Evolutionary conservation across 2,888 invertebrate genomes (phyloP), one percentile per base, ranked within the genome.

Genomic region (Drymonia ruficornis): DNA sequence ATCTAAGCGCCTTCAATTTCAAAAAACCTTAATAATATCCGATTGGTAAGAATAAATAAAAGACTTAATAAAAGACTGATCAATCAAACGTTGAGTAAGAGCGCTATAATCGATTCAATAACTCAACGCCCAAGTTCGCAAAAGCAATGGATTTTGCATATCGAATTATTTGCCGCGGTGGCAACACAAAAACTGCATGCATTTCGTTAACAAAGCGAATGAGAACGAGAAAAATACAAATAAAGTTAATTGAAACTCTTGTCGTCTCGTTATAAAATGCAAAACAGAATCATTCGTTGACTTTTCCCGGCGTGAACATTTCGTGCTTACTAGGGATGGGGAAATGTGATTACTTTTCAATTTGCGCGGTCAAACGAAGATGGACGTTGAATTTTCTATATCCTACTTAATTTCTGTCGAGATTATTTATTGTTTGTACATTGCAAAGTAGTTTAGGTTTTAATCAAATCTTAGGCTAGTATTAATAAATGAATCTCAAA

Each of bases 181-280:
- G 40, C 56, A 55, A 48, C 49, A 50, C 54, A 28, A 49, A 52
- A 70, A 49, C 55, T 65, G 61, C 68, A 67, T 63, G 59, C 61
- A 59, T 54, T 55, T 52, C 65, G 68, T 65, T 71, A 72, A 67
- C 69, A 65, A 66, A 51, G 63, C 56, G 49, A 59, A 53, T 42
- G 52, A 16, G 43, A 44, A 56, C 61, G 64, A 9, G 34, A 63
- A 59, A 64, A 44, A 53, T 40, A 31, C 52, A 55, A 63, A 72
- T 63, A 64, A 63, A 66, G 54, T 67, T 72, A 70, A 77, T 75
- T 77, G 74, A 68, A 77, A 71, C 67, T 65, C 69, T 65, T 64
- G 68, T 67, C 64, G 58, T 57, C 62, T 70, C 69, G 70, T 74
- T 72, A 67, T 65, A 65, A 70, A 67, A 70, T 75, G 68, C 72